Evolutionary conservation across 2,113 vertebrate species (phyloP).

Genomic region (Erythrolamprus reginae): DNA sequence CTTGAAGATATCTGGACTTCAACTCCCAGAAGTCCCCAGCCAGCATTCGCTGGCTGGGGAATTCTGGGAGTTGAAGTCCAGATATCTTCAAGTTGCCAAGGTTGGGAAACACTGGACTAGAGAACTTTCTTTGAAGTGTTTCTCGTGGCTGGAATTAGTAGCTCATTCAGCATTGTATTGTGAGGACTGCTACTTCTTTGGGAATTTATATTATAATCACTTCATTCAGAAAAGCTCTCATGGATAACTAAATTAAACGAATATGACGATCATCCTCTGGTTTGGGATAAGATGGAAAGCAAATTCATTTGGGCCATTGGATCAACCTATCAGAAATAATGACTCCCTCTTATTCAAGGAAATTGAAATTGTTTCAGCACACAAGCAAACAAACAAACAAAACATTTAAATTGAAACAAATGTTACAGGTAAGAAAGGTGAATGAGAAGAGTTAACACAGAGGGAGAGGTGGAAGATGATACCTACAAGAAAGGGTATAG

Average conservation of each 20-base stretch:
- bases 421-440: slow-evolving; percentile 20
- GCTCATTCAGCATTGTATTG: slow-evolving; percentile 44
- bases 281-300: accelerated
- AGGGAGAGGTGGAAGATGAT: not conserved
- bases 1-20: too few relatives aligned
- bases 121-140: not conserved
- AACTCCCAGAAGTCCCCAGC: too few relatives aligned
- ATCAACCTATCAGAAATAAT: not conserved
- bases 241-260: slow-evolving; percentile 28
- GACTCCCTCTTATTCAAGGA: slow-evolving; percentile 23
- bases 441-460: not conserved
- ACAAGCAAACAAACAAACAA: not conserved
- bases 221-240: slow-evolving; percentile 39
- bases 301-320: not conserved
- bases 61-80: too few relatives aligned
- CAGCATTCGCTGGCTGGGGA: too few relatives aligned
- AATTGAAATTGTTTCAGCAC: not conserved
- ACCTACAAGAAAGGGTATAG: slow-evolving; percentile 6
- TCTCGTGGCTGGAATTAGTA: slow-evolving; percentile 33
- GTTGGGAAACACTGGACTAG: not conserved
- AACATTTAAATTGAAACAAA: slow-evolving; percentile 17
- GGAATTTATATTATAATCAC: slow-evolving; percentile 43
- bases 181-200: slow-evolving; percentile 42
- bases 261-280: slow-evolving; percentile 18
- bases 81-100: too few relatives aligned